Percentiles rank a stretch among this genome's conserved stretches.
These are phyloP conservation scores for Torymus tubicola DNA, from an alignment of 2,888 invertebrate species.

Conservation along the genomic window DNA sequence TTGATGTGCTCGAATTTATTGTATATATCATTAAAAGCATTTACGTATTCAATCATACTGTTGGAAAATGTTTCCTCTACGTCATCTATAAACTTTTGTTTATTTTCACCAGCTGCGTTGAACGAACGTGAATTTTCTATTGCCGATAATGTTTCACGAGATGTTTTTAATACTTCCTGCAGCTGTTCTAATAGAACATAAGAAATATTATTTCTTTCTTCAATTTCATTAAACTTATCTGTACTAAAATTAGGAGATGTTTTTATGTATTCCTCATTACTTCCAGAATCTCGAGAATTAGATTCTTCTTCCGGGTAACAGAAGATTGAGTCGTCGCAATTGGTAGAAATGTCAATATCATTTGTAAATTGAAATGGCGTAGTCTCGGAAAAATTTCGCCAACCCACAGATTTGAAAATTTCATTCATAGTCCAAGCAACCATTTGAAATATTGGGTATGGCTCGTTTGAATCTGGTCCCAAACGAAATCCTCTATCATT, in stretches of 20 bases:
- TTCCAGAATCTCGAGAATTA: no score
- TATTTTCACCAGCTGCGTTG: neutral
- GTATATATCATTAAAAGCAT: neutral
- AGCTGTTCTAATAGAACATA: slow-evolving; percentile 12
- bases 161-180: slow-evolving; percentile 31
- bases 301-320: slow-evolving; percentile 1
- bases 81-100: neutral
- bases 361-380: neutral
- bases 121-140: neutral
- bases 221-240: neutral
- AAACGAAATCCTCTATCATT: slow-evolving; percentile 24
- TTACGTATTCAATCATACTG: neutral
- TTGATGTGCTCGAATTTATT: neutral
- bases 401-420: slow-evolving; percentile 37
- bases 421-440: slow-evolving; percentile 42
- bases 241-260: no score
- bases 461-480: slow-evolving; percentile 29
- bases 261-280: no score
- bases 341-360: slow-evolving; percentile 5
- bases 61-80: neutral
- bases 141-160: slow-evolving; percentile 15
- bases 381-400: slow-evolving; percentile 8
- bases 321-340: neutral
- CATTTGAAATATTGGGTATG: slow-evolving; percentile 43
- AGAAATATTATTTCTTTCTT: slow-evolving; percentile 16